Base-by-base conservation (phyloP, 2,888 invertebrate genomes). In the Torymus tubicola region DNA sequence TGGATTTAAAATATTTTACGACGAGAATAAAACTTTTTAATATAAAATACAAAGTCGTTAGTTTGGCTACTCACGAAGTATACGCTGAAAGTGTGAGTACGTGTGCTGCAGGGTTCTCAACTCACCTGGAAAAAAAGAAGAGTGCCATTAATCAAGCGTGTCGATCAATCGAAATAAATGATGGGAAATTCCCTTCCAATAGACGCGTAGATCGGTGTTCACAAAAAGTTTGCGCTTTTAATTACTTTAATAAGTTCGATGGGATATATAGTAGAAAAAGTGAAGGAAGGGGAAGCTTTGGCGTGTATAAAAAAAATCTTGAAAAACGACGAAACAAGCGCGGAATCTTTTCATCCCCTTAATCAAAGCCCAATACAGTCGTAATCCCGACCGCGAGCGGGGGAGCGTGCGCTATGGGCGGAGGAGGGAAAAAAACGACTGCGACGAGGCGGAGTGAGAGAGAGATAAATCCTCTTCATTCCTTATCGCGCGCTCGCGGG, bases 221-320 rank as follows among this genome's bases (percentile, higher is more conserved):
- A 55, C 12, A 42, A 78, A 65, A 67, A 60, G 14, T 52, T n/a
- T 21, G 11, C 2, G 60, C 42, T 72, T 78, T 78, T 72, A 72
- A 78, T 78, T 78, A 72, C 61, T 78, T 78, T 67, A 78, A 72
- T 78, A 78, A 78, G 68, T 69, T 82, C 83, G 83, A 77, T 67
- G 63, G 50, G 42, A 8, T 42, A 8, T 31, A 31, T 42, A 42
- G 42, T 42, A 42, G 31, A 58, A 11, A 78, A 31, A 18, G 14
- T 50, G 58, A 24, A n/a, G 21, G 63, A 31, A 53, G 60, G 42
- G n/a, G 53, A 4, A 52, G 50, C 55, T 55, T 14, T 16, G 50
- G 52, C 53, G 64, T 42, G 52, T 58, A 69, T 42, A 65, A 61
- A 69, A 53, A 60, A 75, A 65, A 70, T 61, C 75, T 75, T 69